These are phyloP conservation scores for Pyrochroa serraticornis DNA, from an alignment of 2,888 invertebrate genomes.

Conservation along the genomic window DNA sequence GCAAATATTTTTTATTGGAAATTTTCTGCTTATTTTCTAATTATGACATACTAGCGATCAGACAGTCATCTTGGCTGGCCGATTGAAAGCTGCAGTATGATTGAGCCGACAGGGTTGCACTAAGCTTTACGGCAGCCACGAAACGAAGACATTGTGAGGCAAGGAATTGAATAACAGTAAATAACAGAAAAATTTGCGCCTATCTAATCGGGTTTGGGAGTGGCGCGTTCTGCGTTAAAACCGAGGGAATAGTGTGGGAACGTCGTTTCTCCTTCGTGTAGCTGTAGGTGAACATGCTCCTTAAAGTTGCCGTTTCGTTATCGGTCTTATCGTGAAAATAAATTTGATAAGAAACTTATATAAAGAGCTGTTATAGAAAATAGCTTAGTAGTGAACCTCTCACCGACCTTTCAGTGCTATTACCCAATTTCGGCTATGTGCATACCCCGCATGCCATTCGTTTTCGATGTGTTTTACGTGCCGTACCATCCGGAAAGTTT, in stretches of 20 bases:
- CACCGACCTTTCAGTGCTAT: constrained; percentile 5
- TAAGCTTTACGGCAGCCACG: too few species aligned
- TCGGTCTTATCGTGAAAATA: constrained; percentile 22
- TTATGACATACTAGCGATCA: too few species aligned
- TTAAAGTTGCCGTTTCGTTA: constrained; percentile 14
- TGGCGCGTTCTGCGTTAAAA: too few species aligned
- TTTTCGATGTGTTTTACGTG: constrained; percentile 18
- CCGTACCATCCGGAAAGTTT: constrained; percentile 8
- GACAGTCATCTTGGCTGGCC: too few species aligned
- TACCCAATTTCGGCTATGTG: constrained; percentile 24
- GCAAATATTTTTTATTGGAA: too few species aligned
- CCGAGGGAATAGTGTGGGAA: too few species aligned
- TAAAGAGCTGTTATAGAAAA: constrained; percentile 8
- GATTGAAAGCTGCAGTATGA: too few species aligned
- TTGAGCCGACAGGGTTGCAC: too few species aligned
- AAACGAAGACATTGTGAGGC: not conserved
- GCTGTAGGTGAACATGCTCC: not conserved
- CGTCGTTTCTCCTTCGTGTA: too few species aligned
- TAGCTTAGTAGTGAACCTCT: constrained; percentile 21
- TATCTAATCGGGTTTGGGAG: too few species aligned
- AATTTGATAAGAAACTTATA: constrained; percentile 27
- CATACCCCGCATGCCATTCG: constrained; percentile 9
- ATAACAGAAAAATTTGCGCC: not conserved
- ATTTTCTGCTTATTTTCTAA: too few species aligned
- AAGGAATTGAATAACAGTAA: not conserved